Conservation (phyloP, 2,113 vertebrate species). For the Mixornis gularis region DNA sequence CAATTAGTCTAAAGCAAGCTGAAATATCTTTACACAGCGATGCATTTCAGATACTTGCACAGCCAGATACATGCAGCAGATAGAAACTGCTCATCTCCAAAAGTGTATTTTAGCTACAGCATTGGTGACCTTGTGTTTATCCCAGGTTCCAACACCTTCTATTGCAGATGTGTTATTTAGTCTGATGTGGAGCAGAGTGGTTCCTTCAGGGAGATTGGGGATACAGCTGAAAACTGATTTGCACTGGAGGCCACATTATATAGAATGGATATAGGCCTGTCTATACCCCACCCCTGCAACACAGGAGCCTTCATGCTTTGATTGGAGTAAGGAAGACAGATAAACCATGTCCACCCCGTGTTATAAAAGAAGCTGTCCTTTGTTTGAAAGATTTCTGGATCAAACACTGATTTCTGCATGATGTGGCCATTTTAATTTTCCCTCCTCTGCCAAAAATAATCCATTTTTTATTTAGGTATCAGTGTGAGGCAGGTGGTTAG, state of each 20-base stretch:
- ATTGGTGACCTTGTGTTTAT: neutral
- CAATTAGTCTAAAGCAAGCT: neutral
- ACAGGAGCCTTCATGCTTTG: neutral
- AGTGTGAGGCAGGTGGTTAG: accelerated
- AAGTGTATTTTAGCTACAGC: neutral
- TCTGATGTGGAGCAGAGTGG: neutral
- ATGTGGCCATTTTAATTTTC: neutral
- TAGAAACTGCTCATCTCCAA: neutral
- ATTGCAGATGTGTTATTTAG: neutral
- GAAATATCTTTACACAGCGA: neutral
- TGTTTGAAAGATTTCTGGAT: neutral
- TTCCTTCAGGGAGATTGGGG: neutral
- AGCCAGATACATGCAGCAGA: neutral
- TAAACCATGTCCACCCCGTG: neutral
- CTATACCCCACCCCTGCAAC: neutral
- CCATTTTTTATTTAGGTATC: neutral
- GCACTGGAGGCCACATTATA: accelerated
- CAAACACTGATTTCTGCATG: neutral
- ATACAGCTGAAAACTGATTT: neutral
- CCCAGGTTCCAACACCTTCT: neutral
- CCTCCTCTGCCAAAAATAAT: neutral
- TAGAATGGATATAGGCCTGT: neutral
- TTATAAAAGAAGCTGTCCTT: neutral
- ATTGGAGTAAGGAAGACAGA: neutral
- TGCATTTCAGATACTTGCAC: neutral